phyloP scores from a whole-genome alignment of 2,797 vertebrate genomes.

The Paramormyrops hopkinsi region DNA sequence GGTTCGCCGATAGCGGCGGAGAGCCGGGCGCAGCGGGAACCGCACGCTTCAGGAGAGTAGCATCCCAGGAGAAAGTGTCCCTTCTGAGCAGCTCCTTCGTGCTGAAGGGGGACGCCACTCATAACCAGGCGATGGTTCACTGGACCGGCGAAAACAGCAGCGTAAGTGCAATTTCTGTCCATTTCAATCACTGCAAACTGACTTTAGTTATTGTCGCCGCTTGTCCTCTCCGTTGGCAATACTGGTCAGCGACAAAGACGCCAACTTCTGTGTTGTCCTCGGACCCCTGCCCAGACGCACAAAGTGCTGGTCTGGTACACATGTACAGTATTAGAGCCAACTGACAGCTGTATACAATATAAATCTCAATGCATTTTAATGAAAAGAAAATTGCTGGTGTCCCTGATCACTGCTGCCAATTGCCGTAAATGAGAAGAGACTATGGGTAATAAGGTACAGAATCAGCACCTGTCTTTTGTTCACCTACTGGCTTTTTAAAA shows the following conservation, averaged over 20 bases:
- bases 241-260: not conserved
- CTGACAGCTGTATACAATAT: not conserved
- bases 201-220: conserved; percentile 44
- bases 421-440: not conserved
- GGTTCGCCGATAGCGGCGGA: conserved; percentile 31
- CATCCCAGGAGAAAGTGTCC: conserved; percentile 67
- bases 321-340: not conserved
- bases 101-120: conserved; percentile 89
- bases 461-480: conserved; percentile 23
- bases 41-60: conserved; percentile 60
- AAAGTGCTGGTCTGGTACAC: not conserved
- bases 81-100: conserved; percentile 93
- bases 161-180: conserved; percentile 66
- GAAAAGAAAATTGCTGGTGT: not conserved
- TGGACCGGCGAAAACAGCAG: conserved; percentile 99
- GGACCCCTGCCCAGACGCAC: not conserved
- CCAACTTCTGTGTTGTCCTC: conserved; percentile 5
- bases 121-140: conserved; percentile 99
- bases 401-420: too few species aligned
- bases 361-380: not conserved
- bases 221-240: not conserved
- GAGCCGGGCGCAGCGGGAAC: conserved; percentile 33
- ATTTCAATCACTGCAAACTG: conserved; percentile 8
- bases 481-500: conserved; percentile 9
- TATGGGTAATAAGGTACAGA: not conserved